Evolutionary conservation across 1,140 invertebrate genomes (phyloP).

Genomic region (Frieseomelitta varia): DNA sequence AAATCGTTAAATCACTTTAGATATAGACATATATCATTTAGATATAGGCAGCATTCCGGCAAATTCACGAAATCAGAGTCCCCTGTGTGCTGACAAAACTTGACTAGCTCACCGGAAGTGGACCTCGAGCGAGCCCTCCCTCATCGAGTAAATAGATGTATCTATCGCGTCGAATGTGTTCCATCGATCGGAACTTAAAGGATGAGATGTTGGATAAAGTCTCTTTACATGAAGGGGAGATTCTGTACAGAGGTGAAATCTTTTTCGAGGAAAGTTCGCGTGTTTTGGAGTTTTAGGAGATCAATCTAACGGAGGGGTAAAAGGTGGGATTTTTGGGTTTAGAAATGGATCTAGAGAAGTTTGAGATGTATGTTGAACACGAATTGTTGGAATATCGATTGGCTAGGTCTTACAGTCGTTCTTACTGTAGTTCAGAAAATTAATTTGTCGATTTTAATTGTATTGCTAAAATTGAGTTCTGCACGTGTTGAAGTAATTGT

Average conservation of each 20-base stretch:
- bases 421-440: neutral
- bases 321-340: no score
- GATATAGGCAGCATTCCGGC: no score
- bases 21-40: no score
- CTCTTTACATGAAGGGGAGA: neutral
- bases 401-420: no score
- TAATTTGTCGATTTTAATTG: neutral
- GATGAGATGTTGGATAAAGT: neutral
- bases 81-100: neutral
- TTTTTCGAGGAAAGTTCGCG: neutral
- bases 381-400: no score
- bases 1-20: no score
- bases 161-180: neutral
- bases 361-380: no score
- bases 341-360: no score
- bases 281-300: neutral
- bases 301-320: no score
- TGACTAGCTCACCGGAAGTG: neutral
- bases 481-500: no score
- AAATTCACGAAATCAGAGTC: neutral
- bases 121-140: neutral
- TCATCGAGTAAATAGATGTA: constrained; percentile 5
- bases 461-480: neutral
- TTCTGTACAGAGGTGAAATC: no score
- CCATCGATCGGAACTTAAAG: neutral